phyloP scores from a whole-genome alignment of 2,888 invertebrate genomes.

The Eudemis profundana region DNA sequence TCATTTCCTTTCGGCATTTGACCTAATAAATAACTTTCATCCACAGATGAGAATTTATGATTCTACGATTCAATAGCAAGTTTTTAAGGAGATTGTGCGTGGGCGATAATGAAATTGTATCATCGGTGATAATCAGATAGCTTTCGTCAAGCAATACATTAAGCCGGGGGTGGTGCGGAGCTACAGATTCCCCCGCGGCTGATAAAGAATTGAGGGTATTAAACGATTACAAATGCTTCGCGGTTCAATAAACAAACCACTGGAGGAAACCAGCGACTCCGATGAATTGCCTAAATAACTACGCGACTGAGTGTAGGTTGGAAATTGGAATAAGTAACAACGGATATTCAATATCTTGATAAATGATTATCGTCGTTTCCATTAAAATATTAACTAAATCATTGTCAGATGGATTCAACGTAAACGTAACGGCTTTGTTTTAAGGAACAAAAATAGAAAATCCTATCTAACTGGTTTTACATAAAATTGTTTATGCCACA shows the following conservation, averaged over 20 bases:
- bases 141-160: constrained; percentile 79
- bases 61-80: constrained; percentile 12
- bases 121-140: constrained; percentile 70
- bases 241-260: constrained; percentile 83
- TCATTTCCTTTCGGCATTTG: constrained; percentile 48
- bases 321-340: constrained; percentile 1
- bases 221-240: constrained; percentile 86
- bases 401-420: too few species aligned
- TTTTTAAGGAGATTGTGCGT: constrained; percentile 32
- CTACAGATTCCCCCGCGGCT: constrained; percentile 68
- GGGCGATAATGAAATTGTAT: constrained; percentile 45
- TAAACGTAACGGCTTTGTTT: too few species aligned
- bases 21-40: constrained; percentile 33
- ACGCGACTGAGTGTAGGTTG: constrained; percentile 45
- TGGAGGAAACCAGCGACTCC: constrained; percentile 70
- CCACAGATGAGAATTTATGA: constrained; percentile 18
- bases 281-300: constrained; percentile 71
- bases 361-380: too few species aligned
- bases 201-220: constrained; percentile 86
- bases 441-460: too few species aligned
- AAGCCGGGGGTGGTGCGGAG: constrained; percentile 65
- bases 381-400: too few species aligned
- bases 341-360: neutral
- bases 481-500: too few species aligned
- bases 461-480: too few species aligned